Conservation (phyloP, 2,113 vertebrate genomes). For the Phycodurus eques region DNA sequence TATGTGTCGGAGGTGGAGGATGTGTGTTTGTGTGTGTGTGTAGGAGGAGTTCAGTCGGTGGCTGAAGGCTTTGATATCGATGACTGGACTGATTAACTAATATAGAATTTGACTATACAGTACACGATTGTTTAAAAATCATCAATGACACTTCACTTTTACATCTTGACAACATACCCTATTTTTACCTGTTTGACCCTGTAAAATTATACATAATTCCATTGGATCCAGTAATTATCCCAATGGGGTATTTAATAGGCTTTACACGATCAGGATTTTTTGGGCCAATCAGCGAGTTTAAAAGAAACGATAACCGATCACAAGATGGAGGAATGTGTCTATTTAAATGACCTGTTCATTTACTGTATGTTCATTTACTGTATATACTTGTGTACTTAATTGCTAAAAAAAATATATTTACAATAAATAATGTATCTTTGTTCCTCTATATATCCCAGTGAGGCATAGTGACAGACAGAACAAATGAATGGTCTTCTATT, state of each 20-base stretch:
- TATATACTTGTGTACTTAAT: no score
- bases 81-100: background rate
- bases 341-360: no score
- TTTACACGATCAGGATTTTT: no score
- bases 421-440: no score
- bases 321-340: no score
- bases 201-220: background rate
- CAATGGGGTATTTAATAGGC: background rate
- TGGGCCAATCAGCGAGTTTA: no score
- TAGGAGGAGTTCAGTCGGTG: background rate
- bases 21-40: constrained; percentile 18
- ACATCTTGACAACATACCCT: background rate
- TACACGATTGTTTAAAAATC: background rate
- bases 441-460: no score
- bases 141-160: background rate
- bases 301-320: no score
- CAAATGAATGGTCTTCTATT: no score
- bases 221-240: background rate
- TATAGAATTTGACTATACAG: background rate
- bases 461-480: no score
- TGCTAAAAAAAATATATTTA: no score
- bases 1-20: constrained; percentile 33
- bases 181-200: background rate
- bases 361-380: no score
- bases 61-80: background rate